phyloP scores from a whole-genome alignment of 2,888 invertebrate genomes.

The Fragum whitleyi region DNA sequence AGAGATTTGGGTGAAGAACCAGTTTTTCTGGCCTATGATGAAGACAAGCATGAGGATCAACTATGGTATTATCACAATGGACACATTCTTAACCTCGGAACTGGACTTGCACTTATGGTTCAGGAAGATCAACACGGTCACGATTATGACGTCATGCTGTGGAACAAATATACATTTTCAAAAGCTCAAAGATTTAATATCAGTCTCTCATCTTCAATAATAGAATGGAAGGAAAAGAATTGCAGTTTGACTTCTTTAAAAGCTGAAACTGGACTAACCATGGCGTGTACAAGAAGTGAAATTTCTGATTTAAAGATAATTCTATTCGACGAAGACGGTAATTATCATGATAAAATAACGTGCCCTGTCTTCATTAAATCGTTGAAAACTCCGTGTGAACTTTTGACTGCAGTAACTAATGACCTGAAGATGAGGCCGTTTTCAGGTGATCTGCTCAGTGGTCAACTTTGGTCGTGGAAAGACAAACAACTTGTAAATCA shows the following conservation, averaged over 20 bases:
- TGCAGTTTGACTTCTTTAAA: not conserved
- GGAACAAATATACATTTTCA: conserved; percentile 8
- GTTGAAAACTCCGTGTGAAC: not conserved
- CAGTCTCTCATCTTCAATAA: not conserved
- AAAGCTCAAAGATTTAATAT: not conserved
- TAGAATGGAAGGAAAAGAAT: not conserved
- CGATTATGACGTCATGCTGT: not conserved
- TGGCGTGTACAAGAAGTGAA: not conserved
- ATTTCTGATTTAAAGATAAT: not conserved
- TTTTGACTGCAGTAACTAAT: not conserved
- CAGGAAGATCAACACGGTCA: not conserved
- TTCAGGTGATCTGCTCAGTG: not conserved
- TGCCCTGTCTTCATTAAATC: conserved; percentile 8
- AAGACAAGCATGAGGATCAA: conserved; percentile 1
- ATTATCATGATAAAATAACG: not conserved
- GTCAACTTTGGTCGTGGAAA: conserved; percentile 19
- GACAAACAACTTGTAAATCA: not conserved
- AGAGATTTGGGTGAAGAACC: not conserved
- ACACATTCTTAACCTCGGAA: not conserved
- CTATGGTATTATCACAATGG: conserved; percentile 3
- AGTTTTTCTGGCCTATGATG: not conserved
- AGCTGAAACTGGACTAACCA: not conserved
- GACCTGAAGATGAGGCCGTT: not conserved
- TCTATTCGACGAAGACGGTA: not conserved
- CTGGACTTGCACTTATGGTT: not conserved